phyloP scores from a whole-genome alignment of 2,113 vertebrate genomes.

The Alaudala cheleensis region DNA sequence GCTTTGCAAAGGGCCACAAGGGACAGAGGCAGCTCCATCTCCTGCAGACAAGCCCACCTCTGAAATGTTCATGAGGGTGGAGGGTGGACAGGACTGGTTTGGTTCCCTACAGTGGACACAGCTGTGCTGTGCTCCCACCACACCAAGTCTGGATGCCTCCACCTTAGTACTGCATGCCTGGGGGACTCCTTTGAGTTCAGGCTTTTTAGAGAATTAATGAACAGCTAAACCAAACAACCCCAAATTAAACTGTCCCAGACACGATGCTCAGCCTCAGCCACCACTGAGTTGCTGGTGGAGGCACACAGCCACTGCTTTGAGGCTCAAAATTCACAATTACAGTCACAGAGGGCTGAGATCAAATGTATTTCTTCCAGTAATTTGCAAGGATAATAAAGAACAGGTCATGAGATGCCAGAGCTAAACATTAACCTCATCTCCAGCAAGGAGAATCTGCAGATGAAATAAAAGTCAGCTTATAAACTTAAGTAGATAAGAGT shows the following conservation, averaged over 20 bases:
- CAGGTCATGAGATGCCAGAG: not conserved
- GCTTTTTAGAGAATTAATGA: not conserved
- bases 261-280: not conserved
- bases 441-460: conserved; percentile 8
- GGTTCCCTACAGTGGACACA: not conserved
- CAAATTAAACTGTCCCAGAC: not conserved
- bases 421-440: not conserved
- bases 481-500: conserved; percentile 1
- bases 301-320: not conserved
- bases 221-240: not conserved
- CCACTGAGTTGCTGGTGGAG: not conserved
- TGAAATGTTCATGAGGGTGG: not conserved
- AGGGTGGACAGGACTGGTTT: not conserved
- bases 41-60: not conserved
- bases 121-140: not conserved
- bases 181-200: not conserved
- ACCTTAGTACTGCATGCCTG: not conserved
- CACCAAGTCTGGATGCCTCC: not conserved
- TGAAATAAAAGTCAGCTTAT: conserved; percentile 6
- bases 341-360: not conserved
- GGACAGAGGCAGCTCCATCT: not conserved
- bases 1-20: not conserved
- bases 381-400: conserved; percentile 10
- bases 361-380: not conserved
- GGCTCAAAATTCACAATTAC: not conserved